Base-by-base conservation (phyloP, 2,888 invertebrate species). In the Dryococelus australis region DNA sequence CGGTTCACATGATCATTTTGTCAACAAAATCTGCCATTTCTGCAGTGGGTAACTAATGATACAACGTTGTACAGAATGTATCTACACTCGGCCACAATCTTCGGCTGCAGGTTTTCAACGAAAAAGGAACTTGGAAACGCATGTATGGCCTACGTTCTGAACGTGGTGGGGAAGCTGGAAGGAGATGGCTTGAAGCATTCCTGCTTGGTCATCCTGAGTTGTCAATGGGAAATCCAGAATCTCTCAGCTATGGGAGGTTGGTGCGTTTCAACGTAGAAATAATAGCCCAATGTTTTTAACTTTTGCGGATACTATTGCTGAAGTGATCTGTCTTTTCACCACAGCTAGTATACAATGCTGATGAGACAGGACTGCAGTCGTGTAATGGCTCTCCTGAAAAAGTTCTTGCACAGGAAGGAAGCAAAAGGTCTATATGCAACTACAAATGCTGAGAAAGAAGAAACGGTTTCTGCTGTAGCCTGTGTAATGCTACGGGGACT, bases 191-290 rank as follows among this genome's bases (percentile, higher is more conserved):
- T 83, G 83, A 0, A 35, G 0, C 16, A 35, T 83, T 83, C 35
- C 35, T 83, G 83, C 83, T 83, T 28, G 2, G 28, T 83, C 28
- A 83, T 13, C 83, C 83, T 83, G 83, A 83, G 35, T 35, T 83
- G 43, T 83, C 28, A 35, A 83, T 83, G 83, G 26, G 83, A 27
- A 83, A 0, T 83, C 0, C 13, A 35, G 35, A 83, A 83, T 10
- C 83, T 83, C 83, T 83, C 24, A 83, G 83, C 83, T 83, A 27
- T 12, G 83, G 83, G 8, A 83, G 27, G 27, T 83, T 83, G 83
- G 35, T 83, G 83, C 83, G 35, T 83, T 83, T 28, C 83, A 83
- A 83, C 83, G 26, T 6, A 83, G 83, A 83, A 83, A 83, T 24
- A 35, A 5, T 83, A 35, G 35, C 16, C 0, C 83, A 16, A 28